A percentile compares a stretch with the other conserved stretches of the same genome.
Conservation (phyloP, 2,888 invertebrate species). For the Clepsis dumicolana region DNA sequence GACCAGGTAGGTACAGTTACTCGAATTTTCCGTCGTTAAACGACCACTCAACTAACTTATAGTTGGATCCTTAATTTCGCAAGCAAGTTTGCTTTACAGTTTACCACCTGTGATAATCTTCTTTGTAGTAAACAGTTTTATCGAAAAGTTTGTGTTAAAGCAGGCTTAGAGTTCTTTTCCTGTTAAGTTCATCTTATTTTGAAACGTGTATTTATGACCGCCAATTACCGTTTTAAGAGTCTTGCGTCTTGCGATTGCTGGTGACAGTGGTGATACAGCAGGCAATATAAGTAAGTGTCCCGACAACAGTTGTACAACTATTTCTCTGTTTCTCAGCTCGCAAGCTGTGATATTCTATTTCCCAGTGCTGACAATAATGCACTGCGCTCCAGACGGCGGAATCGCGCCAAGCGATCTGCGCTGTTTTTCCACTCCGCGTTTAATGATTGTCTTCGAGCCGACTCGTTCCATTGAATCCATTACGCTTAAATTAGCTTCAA, state of each 20-base stretch:
- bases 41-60: slow-evolving; percentile 46
- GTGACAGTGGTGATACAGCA: neutral
- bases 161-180: neutral
- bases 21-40: slow-evolving; percentile 54
- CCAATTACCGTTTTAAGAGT: neutral
- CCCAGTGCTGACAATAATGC: slow-evolving; percentile 3
- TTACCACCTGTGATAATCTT: neutral
- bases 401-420: slow-evolving; percentile 20
- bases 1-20: slow-evolving; percentile 43
- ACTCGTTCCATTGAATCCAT: slow-evolving; percentile 26
- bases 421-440: slow-evolving; percentile 28
- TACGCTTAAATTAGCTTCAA: slow-evolving; percentile 22
- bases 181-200: neutral
- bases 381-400: neutral
- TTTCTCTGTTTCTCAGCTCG: neutral
- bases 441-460: slow-evolving; percentile 34
- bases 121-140: neutral
- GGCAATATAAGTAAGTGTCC: neutral
- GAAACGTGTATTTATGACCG: neutral
- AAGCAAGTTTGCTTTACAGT: slow-evolving; percentile 15
- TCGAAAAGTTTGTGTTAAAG: neutral
- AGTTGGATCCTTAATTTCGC: neutral
- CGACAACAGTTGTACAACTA: slow-evolving; percentile 3
- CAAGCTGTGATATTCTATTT: slow-evolving; percentile 9
- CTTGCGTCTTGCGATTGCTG: neutral